phyloP scores from a whole-genome alignment of 1,140 invertebrate species.

The Propsilocerus akamusi region DNA sequence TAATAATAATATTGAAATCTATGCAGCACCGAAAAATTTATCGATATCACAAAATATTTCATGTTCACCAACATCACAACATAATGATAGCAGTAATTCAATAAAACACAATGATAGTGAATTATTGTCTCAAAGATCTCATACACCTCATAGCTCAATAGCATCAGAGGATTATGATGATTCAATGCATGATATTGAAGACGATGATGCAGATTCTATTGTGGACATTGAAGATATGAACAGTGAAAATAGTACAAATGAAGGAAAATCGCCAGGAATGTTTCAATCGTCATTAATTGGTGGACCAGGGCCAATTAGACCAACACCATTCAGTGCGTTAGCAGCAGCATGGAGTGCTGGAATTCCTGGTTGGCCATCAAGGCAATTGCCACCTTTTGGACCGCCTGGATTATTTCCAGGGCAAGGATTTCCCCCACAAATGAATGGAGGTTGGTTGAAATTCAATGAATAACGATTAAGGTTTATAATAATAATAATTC shows the following conservation, averaged over 20 bases:
- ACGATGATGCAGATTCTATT: constrained; percentile 40
- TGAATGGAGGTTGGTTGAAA: not conserved
- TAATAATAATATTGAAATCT: constrained; percentile 5
- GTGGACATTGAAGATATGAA: constrained; percentile 46
- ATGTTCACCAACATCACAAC: constrained; percentile 1
- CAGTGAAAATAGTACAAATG: constrained; percentile 25
- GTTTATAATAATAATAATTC: too few relatives aligned
- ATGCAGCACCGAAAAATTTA: constrained; percentile 19
- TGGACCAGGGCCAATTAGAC: constrained; percentile 35
- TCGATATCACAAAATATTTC: constrained; percentile 13
- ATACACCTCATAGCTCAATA: constrained; percentile 21
- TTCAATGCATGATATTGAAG: constrained; percentile 26
- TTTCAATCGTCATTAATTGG: constrained; percentile 18
- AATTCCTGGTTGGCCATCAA: not conserved
- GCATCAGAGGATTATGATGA: constrained; percentile 40
- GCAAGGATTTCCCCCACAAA: not conserved
- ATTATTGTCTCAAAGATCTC: constrained; percentile 8
- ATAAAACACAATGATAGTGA: constrained; percentile 1
- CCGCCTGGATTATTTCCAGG: not conserved
- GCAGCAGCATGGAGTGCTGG: constrained; percentile 34
- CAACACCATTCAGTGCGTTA: constrained; percentile 43
- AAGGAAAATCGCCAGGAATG: constrained; percentile 17
- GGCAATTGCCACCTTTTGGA: not conserved
- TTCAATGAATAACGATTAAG: too few relatives aligned
- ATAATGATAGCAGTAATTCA: constrained; percentile 4